Base-by-base conservation (phyloP, 92 coral and sea anemone species). In the Diadumene lineata region DNA sequence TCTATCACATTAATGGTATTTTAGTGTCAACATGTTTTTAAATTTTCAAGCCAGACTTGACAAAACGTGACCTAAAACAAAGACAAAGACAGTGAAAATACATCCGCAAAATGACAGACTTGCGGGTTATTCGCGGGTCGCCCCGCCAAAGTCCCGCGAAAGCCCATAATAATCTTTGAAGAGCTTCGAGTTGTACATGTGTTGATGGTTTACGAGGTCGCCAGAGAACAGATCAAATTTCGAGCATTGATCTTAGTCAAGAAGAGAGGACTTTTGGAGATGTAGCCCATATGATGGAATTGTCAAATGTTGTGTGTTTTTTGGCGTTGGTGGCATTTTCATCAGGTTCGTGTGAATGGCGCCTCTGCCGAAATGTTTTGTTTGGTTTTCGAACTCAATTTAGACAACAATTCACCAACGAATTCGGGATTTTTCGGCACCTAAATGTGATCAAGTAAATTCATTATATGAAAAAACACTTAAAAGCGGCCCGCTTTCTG, bases 401-500 rank as follows among this genome's bases (percentile, higher is more conserved):
- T 92, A 86, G 94, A 94, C 87, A 88, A 87, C 91, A 91, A 94
- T 94, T 62, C 91, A 88, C 85, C 70, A 81, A 16, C 48, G 48
- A 71, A 80, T 80, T 69, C 88, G 87, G 91, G 88, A 87, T 89
- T 88, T 94, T 91, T 94, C 97, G 92, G 90, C 98, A 94, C 98
- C 94, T 84, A 66, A 82, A 84, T 67, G 56, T 65, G 82, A 84
- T 76, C 81, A 73, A 81, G 72, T 60, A 75, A 75, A 68, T 81
- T 76, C 26, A 84, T 80, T 73, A 48, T 75, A 33, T 51, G 76
- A 75, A 72, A n/a, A 74, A 34, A 62, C 80, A 60, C 76, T 76
- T 76, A 57, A 69, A 58, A 66, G 74, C 69, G 50, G 76, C 31
- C 77, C 77, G 77, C 77, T 72, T 72, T 72, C 24, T 24, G 16